Evolutionary conservation across 2,797 vertebrate genomes (phyloP).

Genomic region (Clarias fuscus): DNA sequence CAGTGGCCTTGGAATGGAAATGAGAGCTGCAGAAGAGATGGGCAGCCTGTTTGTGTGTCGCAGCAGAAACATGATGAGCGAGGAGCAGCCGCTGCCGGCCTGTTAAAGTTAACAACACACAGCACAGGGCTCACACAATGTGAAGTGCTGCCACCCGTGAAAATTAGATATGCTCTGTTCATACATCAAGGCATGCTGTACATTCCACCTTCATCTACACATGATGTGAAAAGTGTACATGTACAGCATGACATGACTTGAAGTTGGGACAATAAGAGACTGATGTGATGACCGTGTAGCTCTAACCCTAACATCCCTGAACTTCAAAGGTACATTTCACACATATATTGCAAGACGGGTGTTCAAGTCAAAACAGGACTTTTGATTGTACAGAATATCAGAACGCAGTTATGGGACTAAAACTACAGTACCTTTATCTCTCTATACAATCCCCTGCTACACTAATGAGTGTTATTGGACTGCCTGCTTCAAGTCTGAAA

Average conservation of each 20-base stretch:
- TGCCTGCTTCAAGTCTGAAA: too few relatives aligned
- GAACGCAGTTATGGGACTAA: too few relatives aligned
- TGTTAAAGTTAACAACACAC: slow-evolving; percentile 21
- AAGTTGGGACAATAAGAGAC: not conserved
- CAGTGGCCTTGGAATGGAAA: slow-evolving; percentile 41
- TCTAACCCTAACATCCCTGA: too few relatives aligned
- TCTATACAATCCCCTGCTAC: too few relatives aligned
- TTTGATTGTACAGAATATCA: too few relatives aligned
- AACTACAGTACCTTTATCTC: too few relatives aligned
- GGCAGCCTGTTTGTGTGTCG: not conserved
- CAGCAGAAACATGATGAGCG: slow-evolving; percentile 14
- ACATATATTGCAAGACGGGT: too few relatives aligned
- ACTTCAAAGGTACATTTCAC: too few relatives aligned
- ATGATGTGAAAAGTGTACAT: not conserved
- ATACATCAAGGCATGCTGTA: not conserved
- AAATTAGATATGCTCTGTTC: not conserved
- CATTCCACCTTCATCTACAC: not conserved
- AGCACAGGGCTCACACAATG: slow-evolving; percentile 13
- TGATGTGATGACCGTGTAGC: not conserved
- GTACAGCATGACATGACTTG: not conserved
- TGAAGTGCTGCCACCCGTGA: not conserved
- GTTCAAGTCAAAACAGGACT: too few relatives aligned
- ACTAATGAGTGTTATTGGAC: too few relatives aligned
- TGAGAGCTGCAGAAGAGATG: slow-evolving; percentile 6
- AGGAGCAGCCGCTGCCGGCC: not conserved